Conservation (phyloP, 2,888 invertebrate species). For the Erebia ligea region DNA sequence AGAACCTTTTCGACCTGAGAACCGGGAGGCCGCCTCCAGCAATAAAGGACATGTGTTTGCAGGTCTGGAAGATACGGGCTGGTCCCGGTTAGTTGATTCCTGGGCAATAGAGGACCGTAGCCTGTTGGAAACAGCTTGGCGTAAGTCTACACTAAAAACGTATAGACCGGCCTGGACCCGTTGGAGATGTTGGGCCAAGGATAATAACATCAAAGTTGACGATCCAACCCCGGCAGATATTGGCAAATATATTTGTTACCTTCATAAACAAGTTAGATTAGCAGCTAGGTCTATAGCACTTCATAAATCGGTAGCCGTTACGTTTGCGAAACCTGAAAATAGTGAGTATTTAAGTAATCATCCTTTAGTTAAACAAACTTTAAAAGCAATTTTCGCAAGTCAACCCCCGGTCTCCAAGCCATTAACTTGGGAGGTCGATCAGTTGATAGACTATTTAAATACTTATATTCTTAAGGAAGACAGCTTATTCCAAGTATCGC, state of each 20-base stretch:
- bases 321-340: slow-evolving; percentile 3
- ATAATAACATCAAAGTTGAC: not conserved
- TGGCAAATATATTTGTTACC: not conserved
- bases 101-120: not conserved
- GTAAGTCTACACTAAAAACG: slow-evolving; percentile 4
- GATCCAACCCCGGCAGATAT: not conserved
- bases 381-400: not conserved
- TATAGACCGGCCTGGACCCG: slow-evolving; percentile 3
- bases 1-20: slow-evolving; percentile 5
- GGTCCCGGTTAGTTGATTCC: not conserved
- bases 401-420: not conserved
- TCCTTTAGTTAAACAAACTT: not conserved
- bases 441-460: not conserved
- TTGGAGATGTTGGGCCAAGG: slow-evolving; percentile 1
- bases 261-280: not conserved
- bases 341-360: not conserved
- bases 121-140: not conserved
- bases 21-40: not conserved
- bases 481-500: not conserved
- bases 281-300: slow-evolving; percentile 2
- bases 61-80: not conserved
- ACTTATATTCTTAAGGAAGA: not conserved
- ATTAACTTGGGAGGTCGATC: not conserved
- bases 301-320: slow-evolving; percentile 1
- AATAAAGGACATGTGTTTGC: not conserved